Base-by-base conservation (phyloP, 1,140 invertebrate species). In the Trachymyrmex septentrionalis region DNA sequence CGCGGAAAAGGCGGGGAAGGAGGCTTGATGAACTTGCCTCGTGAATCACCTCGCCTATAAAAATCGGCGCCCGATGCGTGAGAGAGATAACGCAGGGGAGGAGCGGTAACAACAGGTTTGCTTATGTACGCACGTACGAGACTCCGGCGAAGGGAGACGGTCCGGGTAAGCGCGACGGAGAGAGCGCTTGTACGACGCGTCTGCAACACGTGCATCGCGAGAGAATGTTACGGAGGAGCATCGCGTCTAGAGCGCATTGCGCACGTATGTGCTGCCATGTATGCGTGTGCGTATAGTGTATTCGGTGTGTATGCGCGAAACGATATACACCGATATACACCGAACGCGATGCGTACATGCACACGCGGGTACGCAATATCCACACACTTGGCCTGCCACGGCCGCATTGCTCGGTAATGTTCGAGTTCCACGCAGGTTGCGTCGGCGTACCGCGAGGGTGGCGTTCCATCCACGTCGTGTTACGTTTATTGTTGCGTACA, bases 41-140 rank as follows among this genome's bases (percentile, higher is more conserved):
- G 93, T 94, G 93, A 93, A 94, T 94, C 93, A 94, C 89, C 91
- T 91, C 85, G 84, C 88, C 86, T 91, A 89, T 88, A 94, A 95
- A 95, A 94, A 94, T 95, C 87, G 89, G 88, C 90, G 92, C 86
- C 80, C 90, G 93, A 94, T 93, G 93, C 92, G 92, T 82, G 89
- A 92, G 88, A 90, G 90, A 94, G 93, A 94, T 94, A 94, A 93
- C 92, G 90, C 85, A 80, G 78, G 78, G 86, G 88, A 90, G 91
- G 93, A 93, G 92, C 89, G 88, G 93, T 94, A 94, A 94, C 94
- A 94, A 94, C 94, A 92, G 92, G 92, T 94, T 93, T 94, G 89
- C 92, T 86, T 88, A 88, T 90, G 72, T 90, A 90, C 86, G 88
- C 88, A 73, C 88, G 72, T 89, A 89, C 24, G 48, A 63, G 85